Evolutionary conservation across 92 coral and sea anemone species (phyloP), one percentile per base, ranked within the genome.

Genomic region (Diadumene lineata): DNA sequence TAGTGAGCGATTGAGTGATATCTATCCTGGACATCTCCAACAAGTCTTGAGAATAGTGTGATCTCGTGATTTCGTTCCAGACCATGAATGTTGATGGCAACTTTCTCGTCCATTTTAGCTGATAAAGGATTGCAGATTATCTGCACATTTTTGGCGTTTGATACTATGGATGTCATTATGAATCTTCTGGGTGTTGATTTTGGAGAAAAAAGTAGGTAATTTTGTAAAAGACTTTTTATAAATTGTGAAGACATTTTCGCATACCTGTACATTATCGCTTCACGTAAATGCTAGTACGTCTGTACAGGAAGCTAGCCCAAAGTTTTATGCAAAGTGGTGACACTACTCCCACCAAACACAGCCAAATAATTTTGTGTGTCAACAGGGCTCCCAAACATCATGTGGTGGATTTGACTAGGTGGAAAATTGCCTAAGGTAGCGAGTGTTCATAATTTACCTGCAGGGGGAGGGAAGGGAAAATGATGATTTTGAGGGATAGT

Each of bases 71-170:
- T 25, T 15, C 80, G 71, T 60, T 50, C 43, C 2, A 84, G 80
- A 38, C 84, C 84, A 10, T 31, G 56, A 19, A 84, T 62, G 50
- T 10, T n/a, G 32, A 84, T 66, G 19, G 43, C 25, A 13, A 78
- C 75, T 73, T 84, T 79, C 26, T 79, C 50, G 71, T 84, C 88
- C 7, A 79, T 66, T 13, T 71, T 72, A 8, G 84, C 73, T 51
- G 70, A 69, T 24, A 34, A 27, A 33, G 88, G 80, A 58, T 65
- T 29, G 66, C 82, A 77, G 1, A 31, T 11, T 29, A 70, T 17
- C 64, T 50, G 28, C 29, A 70, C 75, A 27, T 70, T 70, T 15
- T 30, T 60, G 13, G 65, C 30, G 22, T 60, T 2, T 10, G 11
- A 16, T 7, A 10, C 65, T 23, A 30, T 10, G 2, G 65, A 60